Conservation (phyloP, 2,797 vertebrate species). For the Phrynocephalus forsythii region DNA sequence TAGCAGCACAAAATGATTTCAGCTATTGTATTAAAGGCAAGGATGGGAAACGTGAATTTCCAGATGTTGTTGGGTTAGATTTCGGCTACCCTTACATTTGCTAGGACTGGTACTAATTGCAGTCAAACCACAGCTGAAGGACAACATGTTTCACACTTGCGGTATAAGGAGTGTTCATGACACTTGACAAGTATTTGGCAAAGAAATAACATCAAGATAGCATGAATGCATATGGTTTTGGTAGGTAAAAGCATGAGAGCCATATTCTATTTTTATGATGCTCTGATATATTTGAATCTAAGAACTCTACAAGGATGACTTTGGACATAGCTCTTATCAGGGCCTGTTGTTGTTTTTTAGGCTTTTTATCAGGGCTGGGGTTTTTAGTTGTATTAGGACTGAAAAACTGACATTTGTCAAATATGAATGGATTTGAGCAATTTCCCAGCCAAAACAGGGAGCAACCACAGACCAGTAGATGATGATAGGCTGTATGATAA, state of each 20-base stretch:
- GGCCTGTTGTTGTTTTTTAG: neutral
- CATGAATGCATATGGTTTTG: neutral
- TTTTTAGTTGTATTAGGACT: neutral
- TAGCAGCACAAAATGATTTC: too few species aligned
- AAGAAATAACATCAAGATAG: neutral
- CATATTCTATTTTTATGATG: neutral
- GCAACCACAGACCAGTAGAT: neutral
- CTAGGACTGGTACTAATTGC: neutral
- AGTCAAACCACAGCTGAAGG: neutral
- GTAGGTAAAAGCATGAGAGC: neutral
- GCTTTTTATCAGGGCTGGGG: neutral
- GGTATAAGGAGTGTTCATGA: neutral
- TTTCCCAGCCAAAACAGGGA: neutral
- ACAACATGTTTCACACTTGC: neutral
- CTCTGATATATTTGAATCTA: neutral
- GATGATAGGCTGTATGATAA: neutral
- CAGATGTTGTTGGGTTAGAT: neutral
- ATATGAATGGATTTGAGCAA: neutral
- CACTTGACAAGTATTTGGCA: neutral
- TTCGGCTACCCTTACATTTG: neutral
- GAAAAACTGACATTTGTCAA: neutral
- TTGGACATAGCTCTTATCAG: neutral
- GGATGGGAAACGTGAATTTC: neutral
- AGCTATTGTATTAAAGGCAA: neutral
- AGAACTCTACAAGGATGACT: neutral